A percentile compares a stretch with the other conserved stretches of the same genome.
These are phyloP conservation scores for Protobothrops flavoviridis DNA, from an alignment of 2,113 vertebrate genomes.

Conservation along the genomic window DNA sequence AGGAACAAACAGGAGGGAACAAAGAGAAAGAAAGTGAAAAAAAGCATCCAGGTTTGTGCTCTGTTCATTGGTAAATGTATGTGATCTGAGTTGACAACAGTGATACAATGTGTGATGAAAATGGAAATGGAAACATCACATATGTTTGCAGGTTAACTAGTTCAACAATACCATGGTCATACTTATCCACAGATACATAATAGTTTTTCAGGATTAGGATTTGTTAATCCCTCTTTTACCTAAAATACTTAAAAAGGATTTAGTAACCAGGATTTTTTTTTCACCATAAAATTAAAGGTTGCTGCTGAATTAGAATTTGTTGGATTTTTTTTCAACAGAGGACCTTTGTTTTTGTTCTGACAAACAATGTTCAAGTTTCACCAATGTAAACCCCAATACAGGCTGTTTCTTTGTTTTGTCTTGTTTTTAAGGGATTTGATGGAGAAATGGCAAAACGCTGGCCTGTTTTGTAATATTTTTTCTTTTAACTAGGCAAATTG, in stretches of 20 bases:
- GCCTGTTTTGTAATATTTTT: background rate
- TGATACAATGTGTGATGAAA: background rate
- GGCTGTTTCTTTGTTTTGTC: background rate
- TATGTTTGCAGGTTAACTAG: background rate
- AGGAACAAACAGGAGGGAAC: constrained; percentile 70
- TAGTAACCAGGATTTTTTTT: background rate
- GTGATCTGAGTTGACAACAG: background rate
- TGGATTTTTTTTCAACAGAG: background rate
- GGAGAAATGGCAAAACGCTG: background rate
- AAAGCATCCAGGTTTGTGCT: constrained; percentile 66
- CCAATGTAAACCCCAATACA: background rate
- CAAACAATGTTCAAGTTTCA: background rate
- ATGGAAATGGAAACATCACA: background rate
- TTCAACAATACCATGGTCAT: background rate
- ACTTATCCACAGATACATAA: background rate
- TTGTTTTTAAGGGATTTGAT: background rate
- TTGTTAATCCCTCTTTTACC: background rate
- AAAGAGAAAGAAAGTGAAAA: constrained; percentile 74
- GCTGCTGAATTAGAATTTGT: background rate
- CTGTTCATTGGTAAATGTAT: background rate
- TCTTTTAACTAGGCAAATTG: background rate
- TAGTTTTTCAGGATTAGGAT: background rate
- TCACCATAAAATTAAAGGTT: background rate
- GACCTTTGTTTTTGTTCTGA: background rate
- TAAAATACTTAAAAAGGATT: background rate